Conservation (phyloP, 92 coral and sea anemone species). For the Actinernus sp. region DNA sequence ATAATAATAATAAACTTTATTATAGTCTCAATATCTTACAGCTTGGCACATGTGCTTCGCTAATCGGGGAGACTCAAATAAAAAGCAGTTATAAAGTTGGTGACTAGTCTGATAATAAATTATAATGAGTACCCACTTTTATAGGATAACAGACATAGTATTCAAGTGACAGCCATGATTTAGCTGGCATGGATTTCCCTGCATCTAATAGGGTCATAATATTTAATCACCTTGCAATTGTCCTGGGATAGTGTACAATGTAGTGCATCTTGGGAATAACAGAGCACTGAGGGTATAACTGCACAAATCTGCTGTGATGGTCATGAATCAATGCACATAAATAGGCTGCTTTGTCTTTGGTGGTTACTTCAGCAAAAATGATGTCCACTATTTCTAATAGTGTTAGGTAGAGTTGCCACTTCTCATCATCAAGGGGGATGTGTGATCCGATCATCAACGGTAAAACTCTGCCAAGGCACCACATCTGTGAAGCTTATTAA, state of each 20-base stretch:
- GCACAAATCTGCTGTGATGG: slow-evolving; percentile 47
- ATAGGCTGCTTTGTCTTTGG: slow-evolving; percentile 29
- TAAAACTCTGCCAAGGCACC: slow-evolving; percentile 52
- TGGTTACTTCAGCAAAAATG: slow-evolving; percentile 42
- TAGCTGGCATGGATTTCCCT: no score
- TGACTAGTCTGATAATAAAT: no score
- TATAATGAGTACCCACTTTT: no score
- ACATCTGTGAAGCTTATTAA: slow-evolving; percentile 68
- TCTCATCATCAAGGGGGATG: slow-evolving; percentile 36
- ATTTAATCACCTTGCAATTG: no score
- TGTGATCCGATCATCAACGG: slow-evolving; percentile 42
- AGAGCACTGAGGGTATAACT: slow-evolving; percentile 45
- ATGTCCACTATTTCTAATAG: slow-evolving; percentile 36
- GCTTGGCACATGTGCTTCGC: slow-evolving; percentile 42
- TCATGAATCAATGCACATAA: slow-evolving; percentile 39
- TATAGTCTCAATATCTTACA: slow-evolving; percentile 61
- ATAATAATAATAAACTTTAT: no score
- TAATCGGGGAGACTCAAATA: no score
- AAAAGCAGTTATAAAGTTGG: no score
- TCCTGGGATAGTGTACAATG: no score
- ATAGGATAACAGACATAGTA: no score
- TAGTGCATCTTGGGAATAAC: slow-evolving; percentile 61
- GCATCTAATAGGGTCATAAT: no score
- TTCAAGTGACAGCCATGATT: no score
- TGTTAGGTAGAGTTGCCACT: slow-evolving; percentile 31